These are phyloP conservation scores for Grammomys surdaster DNA, from an alignment of 2,113 vertebrate species.

Conservation along the genomic window DNA sequence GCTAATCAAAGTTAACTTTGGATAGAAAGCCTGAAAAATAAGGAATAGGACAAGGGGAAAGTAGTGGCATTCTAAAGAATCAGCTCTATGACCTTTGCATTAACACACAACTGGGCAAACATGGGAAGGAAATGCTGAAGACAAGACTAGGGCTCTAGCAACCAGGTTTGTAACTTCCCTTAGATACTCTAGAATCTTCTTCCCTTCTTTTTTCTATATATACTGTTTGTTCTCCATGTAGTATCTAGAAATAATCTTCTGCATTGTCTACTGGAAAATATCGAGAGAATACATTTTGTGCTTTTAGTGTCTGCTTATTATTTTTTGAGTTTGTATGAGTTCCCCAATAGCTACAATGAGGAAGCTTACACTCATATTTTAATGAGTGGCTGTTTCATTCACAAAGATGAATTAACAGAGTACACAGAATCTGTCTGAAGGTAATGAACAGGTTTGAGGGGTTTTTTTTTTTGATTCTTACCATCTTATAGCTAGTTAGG, in stretches of 20 bases:
- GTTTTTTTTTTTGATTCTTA: neutral
- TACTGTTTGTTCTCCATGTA: neutral
- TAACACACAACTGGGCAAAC: neutral
- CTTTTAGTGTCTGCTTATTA: neutral
- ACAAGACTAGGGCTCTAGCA: neutral
- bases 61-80: no score
- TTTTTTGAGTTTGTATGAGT: neutral
- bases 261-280: neutral
- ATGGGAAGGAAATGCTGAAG: neutral
- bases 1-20: neutral
- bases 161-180: neutral
- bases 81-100: neutral
- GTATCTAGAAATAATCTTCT: neutral
- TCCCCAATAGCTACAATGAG: neutral
- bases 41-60: accelerated
- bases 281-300: neutral
- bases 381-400: accelerated
- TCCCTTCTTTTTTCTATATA: neutral
- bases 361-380: neutral
- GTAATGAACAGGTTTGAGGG: neutral
- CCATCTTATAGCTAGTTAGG: neutral
- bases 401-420: neutral
- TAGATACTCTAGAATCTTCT: neutral
- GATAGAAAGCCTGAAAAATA: neutral
- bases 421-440: neutral